Evolutionary conservation across 2,888 invertebrate species (phyloP), one percentile per base, ranked within the genome.

Genomic region (Cistogaster globosa): DNA sequence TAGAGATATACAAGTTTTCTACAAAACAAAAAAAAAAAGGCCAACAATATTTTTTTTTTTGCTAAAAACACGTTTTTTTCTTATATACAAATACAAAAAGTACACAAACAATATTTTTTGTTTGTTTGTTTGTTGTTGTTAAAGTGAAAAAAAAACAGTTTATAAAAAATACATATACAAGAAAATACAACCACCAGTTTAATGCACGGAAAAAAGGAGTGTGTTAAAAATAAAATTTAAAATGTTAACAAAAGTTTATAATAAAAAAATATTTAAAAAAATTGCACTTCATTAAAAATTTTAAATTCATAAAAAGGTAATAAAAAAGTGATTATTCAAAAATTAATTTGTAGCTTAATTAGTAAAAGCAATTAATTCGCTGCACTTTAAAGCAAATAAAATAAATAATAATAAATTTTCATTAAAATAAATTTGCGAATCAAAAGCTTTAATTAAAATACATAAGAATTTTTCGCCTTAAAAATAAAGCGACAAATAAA

Each of bases 61-160:
- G 63, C 68, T 16, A 57, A 81, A 83, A 83, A 86, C 86, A 83
- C 78, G 82, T 85, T 85, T 85, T 72, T 85, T 69, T 78, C 62
- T 71, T 74, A 85, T 55, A 75, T 85, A 82, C 58, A 81, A 84
- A 69, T 76, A 84, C 72, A 72, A 72, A 82, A 85, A 85, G 74
- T 78, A 69, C 82, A 85, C 69, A 82, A 83, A 83, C 63, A 83
- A 78, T 83, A 78, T 78, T 65, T 75, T 60, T 77, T 62, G 82
- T 71, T 82, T 53, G 82, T 71, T 82, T 45, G 78, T 32, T 69
- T 65, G 76, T 76, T 81, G 76, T 68, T 77, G 67, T 57, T 80
- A 82, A 82, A 85, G 82, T 74, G 71, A 80, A 78, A 76, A 77
- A 71, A 80, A 72, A n/a, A n/a, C n/a, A 84, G 68, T 53, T 57